phyloP scores from a whole-genome alignment of 2,888 invertebrate species.

The Eristalis tenax region DNA sequence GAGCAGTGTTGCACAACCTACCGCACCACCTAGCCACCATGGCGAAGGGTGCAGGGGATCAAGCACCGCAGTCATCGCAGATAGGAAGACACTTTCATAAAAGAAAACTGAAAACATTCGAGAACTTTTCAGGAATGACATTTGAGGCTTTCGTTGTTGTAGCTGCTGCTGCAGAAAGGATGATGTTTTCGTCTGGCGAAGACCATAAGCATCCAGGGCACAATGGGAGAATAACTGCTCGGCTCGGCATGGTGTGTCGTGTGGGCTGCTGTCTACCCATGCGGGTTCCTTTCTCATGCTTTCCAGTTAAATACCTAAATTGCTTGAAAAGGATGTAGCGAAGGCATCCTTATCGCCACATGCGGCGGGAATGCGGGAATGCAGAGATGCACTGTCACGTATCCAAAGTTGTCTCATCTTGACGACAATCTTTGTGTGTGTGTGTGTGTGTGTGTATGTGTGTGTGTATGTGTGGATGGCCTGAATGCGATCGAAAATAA shows the following conservation, averaged over 20 bases:
- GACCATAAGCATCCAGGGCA: not conserved
- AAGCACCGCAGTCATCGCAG: not conserved
- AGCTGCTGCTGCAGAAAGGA: not conserved
- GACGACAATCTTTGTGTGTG: too few species aligned
- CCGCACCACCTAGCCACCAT: too few species aligned
- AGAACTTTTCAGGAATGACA: conserved; percentile 1
- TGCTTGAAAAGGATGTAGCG: conserved; percentile 30
- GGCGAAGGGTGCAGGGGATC: too few species aligned
- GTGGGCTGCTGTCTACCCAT: not conserved
- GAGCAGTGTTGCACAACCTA: too few species aligned
- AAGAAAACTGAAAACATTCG: not conserved
- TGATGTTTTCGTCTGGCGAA: not conserved
- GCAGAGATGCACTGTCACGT: conserved; percentile 19
- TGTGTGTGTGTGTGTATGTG: too few species aligned
- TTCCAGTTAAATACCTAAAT: conserved; percentile 39
- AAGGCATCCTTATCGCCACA: not conserved
- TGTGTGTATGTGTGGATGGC: not conserved
- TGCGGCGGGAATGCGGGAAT: conserved; percentile 14
- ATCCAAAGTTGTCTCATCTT: conserved; percentile 3
- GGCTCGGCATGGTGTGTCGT: too few species aligned
- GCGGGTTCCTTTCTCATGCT: not conserved
- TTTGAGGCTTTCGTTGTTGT: not conserved
- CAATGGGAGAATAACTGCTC: too few species aligned
- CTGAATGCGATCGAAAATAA: not conserved
- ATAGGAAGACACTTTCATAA: not conserved